Conservation (phyloP, 1,140 invertebrate species). For the Tetragnatha versicolor region DNA sequence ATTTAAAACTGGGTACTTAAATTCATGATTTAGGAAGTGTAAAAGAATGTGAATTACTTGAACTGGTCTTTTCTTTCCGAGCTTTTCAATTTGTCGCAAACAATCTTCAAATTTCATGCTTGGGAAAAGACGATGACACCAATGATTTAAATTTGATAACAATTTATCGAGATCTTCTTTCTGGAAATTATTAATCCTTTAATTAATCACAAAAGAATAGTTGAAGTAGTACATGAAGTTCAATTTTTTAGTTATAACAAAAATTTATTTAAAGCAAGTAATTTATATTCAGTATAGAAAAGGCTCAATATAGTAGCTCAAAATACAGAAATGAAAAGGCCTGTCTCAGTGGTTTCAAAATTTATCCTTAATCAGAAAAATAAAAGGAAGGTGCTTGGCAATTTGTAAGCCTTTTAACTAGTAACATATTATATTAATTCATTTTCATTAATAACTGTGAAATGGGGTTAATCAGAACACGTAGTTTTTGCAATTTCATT, state of each 20-base stretch:
- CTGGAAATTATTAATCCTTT: slow-evolving; percentile 57
- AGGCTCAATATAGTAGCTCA: too few relatives aligned
- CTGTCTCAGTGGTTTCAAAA: too few relatives aligned
- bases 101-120: slow-evolving; percentile 87
- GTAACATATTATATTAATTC: too few relatives aligned
- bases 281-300: background rate
- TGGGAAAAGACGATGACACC: slow-evolving; percentile 89
- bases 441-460: too few relatives aligned
- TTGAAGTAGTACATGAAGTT: too few relatives aligned
- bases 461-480: too few relatives aligned
- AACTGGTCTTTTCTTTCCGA: slow-evolving; percentile 77
- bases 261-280: background rate
- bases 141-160: slow-evolving; percentile 86
- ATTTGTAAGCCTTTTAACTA: too few relatives aligned
- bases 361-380: too few relatives aligned
- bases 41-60: slow-evolving; percentile 61
- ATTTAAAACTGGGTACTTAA: too few relatives aligned
- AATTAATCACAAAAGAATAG: background rate
- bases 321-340: too few relatives aligned
- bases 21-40: slow-evolving; percentile 14
- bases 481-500: too few relatives aligned
- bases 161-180: slow-evolving; percentile 80
- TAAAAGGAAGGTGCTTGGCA: too few relatives aligned
- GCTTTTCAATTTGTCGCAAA: slow-evolving; percentile 78
- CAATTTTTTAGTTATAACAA: background rate